Base-by-base conservation (phyloP, 1,140 invertebrate species). In the Eufriesea mexicana region DNA sequence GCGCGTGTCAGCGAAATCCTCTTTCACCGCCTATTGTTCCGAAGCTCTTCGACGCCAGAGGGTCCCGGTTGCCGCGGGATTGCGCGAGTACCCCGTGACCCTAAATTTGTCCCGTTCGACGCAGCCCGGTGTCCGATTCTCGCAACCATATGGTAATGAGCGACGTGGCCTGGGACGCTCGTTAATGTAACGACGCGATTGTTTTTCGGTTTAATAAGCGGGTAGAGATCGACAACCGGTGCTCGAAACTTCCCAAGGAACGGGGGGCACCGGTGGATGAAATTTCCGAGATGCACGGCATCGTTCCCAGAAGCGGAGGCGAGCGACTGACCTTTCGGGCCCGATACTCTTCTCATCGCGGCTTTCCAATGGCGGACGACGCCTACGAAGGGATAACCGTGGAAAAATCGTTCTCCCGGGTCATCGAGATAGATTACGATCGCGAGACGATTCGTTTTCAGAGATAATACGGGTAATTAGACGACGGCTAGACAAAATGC, bases 241-340 rank as follows among this genome's bases (percentile, higher is more conserved):
- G 2, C 5, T 18, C 49, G 14, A n/a, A 51, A 66, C 51, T 77
- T 77, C 49, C 6, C 62, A 55, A 67, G 25, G n/a, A n/a, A n/a
- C n/a, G n/a, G n/a, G n/a, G n/a, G n/a, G n/a, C n/a, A n/a, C n/a
- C n/a, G n/a, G n/a, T 54, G n/a, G 45, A 51, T 47, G 72, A 61
- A 77, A 77, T 77, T 77, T 77, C 54, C 75, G 16, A 20, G 47
- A 45, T 16, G 2, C 12, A 8, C 35, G 35, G n/a, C n/a, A n/a
- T 7, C 20, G 61, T 67, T 55, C 66, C 42, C 64, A 78, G 75
- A 57, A 54, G 61, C 49, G 64, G 49, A 51, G 47, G 51, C 59
- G 59, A 51, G 25, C 72, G 23, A 64, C 47, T 57, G 76, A 78
- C 76, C 76, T 70, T 79, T 79, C 76, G 62, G 67, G 57, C 51